Percentiles rank a stretch among this genome's conserved stretches.
phyloP scores from a whole-genome alignment of 1,140 invertebrate genomes.

The Aethina tumida region DNA sequence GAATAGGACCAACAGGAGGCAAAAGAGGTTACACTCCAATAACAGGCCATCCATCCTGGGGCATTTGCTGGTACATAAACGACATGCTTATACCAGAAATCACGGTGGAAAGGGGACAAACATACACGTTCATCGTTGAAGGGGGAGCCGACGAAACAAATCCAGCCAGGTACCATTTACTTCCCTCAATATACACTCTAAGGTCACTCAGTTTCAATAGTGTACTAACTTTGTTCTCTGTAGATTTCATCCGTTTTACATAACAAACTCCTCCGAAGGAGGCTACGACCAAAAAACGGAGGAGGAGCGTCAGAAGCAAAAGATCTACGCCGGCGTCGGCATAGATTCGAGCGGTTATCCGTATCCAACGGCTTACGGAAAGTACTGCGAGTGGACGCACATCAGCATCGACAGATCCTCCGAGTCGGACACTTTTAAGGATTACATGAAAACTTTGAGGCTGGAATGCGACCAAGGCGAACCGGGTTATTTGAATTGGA shows the following conservation, averaged over 20 bases:
- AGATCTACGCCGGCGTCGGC: conserved; percentile 69
- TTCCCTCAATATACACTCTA: not conserved
- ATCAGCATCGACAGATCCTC: conserved; percentile 56
- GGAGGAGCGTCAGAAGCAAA: conserved; percentile 47
- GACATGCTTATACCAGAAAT: conserved; percentile 83
- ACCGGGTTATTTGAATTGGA: conserved; percentile 67
- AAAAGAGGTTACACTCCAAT: conserved; percentile 68
- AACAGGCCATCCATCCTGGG: conserved; percentile 74
- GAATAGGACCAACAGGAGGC: conserved; percentile 77
- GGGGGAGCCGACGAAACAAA: conserved; percentile 61
- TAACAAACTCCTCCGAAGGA: conserved; percentile 75
- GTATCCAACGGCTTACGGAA: conserved; percentile 63
- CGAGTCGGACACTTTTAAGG: conserved; percentile 57
- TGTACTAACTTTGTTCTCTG: conserved; percentile 5
- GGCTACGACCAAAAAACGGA: conserved; percentile 69
- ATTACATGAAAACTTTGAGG: conserved; percentile 64
- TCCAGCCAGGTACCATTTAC: conserved; percentile 44
- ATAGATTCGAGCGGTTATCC: conserved; percentile 66
- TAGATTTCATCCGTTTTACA: conserved; percentile 90
- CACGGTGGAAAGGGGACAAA: conserved; percentile 77
- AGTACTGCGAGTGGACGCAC: conserved; percentile 69
- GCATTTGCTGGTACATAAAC: conserved; percentile 91
- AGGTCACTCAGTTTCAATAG: too few relatives aligned
- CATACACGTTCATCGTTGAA: conserved; percentile 79
- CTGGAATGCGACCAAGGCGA: conserved; percentile 65